Evolutionary conservation across 2,797 vertebrate genomes (phyloP).

Genomic region (Clarias platycephalus): DNA sequence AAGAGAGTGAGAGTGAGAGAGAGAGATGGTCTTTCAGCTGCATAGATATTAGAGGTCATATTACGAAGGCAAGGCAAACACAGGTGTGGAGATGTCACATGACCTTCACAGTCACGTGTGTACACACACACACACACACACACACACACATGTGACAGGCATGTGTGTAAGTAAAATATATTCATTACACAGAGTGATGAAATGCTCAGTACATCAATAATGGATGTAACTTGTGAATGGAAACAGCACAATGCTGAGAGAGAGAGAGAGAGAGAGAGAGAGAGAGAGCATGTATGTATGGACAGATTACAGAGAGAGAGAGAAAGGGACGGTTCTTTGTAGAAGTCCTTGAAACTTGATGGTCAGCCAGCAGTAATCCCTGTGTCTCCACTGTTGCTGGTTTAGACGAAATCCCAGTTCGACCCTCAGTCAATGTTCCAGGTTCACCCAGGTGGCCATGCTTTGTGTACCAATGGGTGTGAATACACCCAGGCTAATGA

Average conservation of each 20-base stretch:
- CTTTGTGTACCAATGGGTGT: background rate
- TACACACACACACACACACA: background rate
- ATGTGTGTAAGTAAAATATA: conserved; percentile 16
- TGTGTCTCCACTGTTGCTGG: background rate
- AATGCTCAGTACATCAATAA: conserved; percentile 17
- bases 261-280: background rate
- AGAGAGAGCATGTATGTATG: background rate
- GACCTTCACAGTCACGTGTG: background rate
- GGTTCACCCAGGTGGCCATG: background rate
- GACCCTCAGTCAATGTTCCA: background rate
- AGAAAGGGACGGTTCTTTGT: background rate
- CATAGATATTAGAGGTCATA: conserved; percentile 26
- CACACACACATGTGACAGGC: background rate
- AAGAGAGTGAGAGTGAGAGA: background rate
- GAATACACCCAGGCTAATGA: background rate
- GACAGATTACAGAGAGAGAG: no score
- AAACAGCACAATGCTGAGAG: background rate
- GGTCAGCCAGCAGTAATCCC: background rate
- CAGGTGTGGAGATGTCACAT: conserved; percentile 33
- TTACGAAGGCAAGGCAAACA: conserved; percentile 6
- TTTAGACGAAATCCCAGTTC: background rate
- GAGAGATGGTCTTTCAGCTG: conserved; percentile 33
- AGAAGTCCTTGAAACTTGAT: background rate
- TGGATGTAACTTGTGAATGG: conserved; percentile 11
- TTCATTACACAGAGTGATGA: conserved; percentile 19